A percentile compares a stretch with the other conserved stretches of the same genome.
Evolutionary conservation across 2,888 invertebrate species (phyloP).

Genomic region (Stenodema calcarata): DNA sequence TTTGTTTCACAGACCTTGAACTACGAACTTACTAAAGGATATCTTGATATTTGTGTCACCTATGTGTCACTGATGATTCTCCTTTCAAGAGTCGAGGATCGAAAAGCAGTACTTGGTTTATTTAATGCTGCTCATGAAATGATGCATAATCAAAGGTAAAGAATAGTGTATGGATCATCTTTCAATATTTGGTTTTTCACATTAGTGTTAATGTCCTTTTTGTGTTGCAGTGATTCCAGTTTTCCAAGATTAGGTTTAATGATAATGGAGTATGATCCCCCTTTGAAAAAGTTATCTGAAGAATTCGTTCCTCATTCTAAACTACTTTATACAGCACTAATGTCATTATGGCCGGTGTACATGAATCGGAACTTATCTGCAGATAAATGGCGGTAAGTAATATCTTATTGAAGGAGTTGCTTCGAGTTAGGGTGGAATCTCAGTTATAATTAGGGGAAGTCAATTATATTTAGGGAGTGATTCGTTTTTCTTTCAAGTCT

Average conservation of each 20-base stretch:
- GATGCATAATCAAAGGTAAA: constrained; percentile 79
- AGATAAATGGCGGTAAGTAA: constrained; percentile 79
- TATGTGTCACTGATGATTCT: constrained; percentile 97
- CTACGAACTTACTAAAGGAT: constrained; percentile 94
- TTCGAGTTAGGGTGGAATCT: too few relatives aligned
- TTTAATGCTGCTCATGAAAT: constrained; percentile 98
- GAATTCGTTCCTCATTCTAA: constrained; percentile 96
- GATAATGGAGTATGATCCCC: constrained; percentile 97
- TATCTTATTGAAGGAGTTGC: too few relatives aligned
- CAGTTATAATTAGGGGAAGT: too few relatives aligned
- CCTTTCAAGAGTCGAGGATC: constrained; percentile 95
- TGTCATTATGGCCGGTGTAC: constrained; percentile 87
- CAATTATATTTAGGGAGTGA: too few relatives aligned
- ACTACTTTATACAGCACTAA: constrained; percentile 81
- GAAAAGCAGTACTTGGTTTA: constrained; percentile 94
- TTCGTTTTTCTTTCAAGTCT: too few relatives aligned
- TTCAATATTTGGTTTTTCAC: too few relatives aligned
- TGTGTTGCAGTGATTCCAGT: constrained; percentile 72
- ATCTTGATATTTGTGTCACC: constrained; percentile 91
- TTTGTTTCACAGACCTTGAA: constrained; percentile 72
- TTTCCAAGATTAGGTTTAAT: constrained; percentile 96
- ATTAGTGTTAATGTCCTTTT: not conserved
- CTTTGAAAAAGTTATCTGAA: constrained; percentile 92
- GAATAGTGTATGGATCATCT: too few relatives aligned
- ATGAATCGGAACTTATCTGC: constrained; percentile 88